Base-by-base conservation (phyloP, 2,797 vertebrate species). In the Chromobotia macracanthus region DNA sequence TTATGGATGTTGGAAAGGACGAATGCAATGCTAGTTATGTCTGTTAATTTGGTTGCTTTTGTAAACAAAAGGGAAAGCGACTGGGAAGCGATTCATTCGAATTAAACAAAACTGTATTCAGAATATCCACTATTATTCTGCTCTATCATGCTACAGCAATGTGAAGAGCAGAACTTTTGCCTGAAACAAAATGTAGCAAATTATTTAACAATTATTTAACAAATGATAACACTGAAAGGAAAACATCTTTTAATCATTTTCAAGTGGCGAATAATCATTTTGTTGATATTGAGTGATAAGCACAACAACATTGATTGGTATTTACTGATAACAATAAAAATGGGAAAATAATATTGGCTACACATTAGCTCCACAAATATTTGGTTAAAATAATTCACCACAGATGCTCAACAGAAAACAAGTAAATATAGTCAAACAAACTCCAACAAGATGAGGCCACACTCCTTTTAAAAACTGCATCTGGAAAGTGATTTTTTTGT, bases 301-400 rank as follows among this genome's bases (percentile, higher is more conserved):
- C n/a, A n/a, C n/a, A n/a, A 53, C 19, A 23, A 25, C 8, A 63
- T 38, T 74, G 23, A 0, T n/a, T 11, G n/a, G n/a, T n/a, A n/a
- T 65, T 25, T 55, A 75, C 25, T 8, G 12, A 64, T 53, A 16
- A 35, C 38, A 21, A 41, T 55, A 15, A 1, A 41, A 18, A 44
- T 44, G 58, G 7, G 18, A 44, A 13, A 12, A 75, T 44, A 25
- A 12, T 61, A 50, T 35, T 18, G 25, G 58, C 44, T 28, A n/a
- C 46, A 75, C 58, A 67, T 53, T 48, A 44, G 53, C 74, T 75
- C 41, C 38, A 58, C 63, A 75, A 64, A 78, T 83, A 83, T 80
- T 72, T 84, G 85, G 78, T 79, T 74, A 64, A 64, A 67, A 83
- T 85, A 84, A 87, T 87, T 82, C 64, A 80, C 71, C 68, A 84